Evolutionary conservation across 2,888 invertebrate genomes (phyloP), one percentile per base, ranked within the genome.

Genomic region (Petrophora chlorosata): DNA sequence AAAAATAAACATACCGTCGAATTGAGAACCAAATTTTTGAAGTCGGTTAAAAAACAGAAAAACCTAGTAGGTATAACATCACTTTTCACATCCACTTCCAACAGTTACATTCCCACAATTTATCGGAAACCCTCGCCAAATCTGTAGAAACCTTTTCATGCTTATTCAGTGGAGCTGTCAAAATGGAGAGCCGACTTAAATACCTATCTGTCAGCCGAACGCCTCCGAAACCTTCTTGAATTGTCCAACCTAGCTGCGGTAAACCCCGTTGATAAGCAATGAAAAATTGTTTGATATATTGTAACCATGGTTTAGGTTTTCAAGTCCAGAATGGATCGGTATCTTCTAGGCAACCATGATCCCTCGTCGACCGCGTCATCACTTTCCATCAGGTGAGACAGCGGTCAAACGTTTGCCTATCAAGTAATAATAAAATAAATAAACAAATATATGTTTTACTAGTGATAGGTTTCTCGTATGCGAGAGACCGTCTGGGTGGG

Each of bases 251-350:
- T 30, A 35, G 36, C 32, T 16, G n/a, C 25, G n/a, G 29, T 35
- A 35, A 40, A 25, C 22, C 40, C 33, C 7, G 19, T 14, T 46
- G 46, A 46, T 46, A 46, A 46, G 46, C 46, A 28, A 29, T 47
- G 47, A 47, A 47, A 47, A 47, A 47, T 47, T 35, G 47, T 40
- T 32, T 8, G 7, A 14, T 2, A 7, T 29, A 34, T 4, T 22
- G 28, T 29, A 22, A 13, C 47, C 34, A 40, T 26, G 14, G 8
- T 14, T n/a, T n/a, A n/a, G n/a, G n/a, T n/a, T n/a, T n/a, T n/a
- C n/a, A n/a, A n/a, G n/a, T n/a, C n/a, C n/a, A n/a, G n/a, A n/a
- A n/a, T n/a, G n/a, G n/a, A n/a, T n/a, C n/a, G n/a, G n/a, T n/a
- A n/a, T n/a, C n/a, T n/a, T n/a, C n/a, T n/a, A n/a, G n/a, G n/a